phyloP scores from a whole-genome alignment of 2,113 vertebrate species.

The Phocoena phocoena region DNA sequence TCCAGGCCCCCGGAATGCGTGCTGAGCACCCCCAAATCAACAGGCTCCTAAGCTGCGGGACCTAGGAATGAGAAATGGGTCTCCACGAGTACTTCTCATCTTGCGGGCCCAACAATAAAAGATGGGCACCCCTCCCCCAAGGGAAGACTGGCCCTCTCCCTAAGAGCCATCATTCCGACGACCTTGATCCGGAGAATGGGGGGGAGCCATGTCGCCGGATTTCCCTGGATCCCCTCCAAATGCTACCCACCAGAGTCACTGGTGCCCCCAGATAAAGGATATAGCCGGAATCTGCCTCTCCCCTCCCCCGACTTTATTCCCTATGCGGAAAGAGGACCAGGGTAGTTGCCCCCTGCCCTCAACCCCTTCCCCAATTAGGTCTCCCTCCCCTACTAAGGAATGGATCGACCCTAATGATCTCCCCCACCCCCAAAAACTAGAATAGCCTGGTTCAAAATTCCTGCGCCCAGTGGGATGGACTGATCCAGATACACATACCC shows the following conservation, averaged over 20 bases:
- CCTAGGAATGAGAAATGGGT: background rate
- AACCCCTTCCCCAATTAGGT: background rate
- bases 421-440: slow-evolving; percentile 29
- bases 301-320: background rate
- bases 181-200: background rate
- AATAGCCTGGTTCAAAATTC: slow-evolving; percentile 13
- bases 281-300: slow-evolving; percentile 57
- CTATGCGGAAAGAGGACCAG: slow-evolving; percentile 54
- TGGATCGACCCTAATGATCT: background rate
- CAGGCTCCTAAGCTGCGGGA: background rate
- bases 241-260: background rate
- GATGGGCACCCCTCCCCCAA: background rate
- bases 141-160: background rate
- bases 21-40: background rate
- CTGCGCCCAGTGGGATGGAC: slow-evolving; percentile 8
- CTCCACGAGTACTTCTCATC: background rate
- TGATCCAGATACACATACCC: background rate
- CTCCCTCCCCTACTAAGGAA: background rate
- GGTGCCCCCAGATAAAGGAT: background rate
- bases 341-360: background rate
- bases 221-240: background rate
- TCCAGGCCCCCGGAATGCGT: background rate
- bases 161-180: slow-evolving; percentile 43
- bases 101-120: background rate
- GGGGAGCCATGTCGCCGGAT: background rate